Evolutionary conservation across 2,888 invertebrate species (phyloP), one percentile per base, ranked within the genome.

Genomic region (Lampropteryx suffumata): DNA sequence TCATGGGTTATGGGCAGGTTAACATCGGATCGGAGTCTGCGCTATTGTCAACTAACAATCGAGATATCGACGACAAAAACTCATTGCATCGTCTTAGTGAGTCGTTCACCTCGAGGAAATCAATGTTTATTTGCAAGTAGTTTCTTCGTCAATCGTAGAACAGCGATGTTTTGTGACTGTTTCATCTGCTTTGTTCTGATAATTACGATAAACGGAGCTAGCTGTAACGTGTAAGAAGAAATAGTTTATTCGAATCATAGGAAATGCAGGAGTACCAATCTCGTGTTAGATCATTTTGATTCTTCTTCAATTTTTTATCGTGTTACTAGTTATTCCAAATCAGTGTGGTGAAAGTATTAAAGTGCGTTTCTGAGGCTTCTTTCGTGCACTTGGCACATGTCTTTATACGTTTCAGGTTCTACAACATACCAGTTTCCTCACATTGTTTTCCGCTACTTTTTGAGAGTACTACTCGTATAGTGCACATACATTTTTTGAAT

Each of bases 101-200:
- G 81, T 79, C 82, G 67, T 80, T 83, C 76, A 83, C 81, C 82
- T 63, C 70, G 70, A 57, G 59, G 73, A 78, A 82, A 78, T 74
- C 70, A 63, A 64, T 78, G 73, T 77, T 79, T 76, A 76, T 53
- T 53, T 35, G 40, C 53, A 48, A 53, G 32, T 46, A 40, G 10
- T n/a, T n/a, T n/a, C n/a, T n/a, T n/a, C n/a, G n/a, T 49, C 12
- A 30, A 30, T 35, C 27, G 27, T 45, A 46, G 43, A 59, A 50
- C 52, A 60, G 55, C 56, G 39, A 54, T 59, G 51, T 64, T 63
- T 62, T 62, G 60, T 52, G 48, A 54, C 40, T 46, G 55, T 60
- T 51, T 62, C 64, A 59, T 58, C 41, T 62, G 63, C 54, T 59
- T 57, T 61, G 59, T 59, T 55, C 46, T 48, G 12, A 47, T 53